These are phyloP conservation scores for Ferdinandea cuprea DNA, from an alignment of 2,888 invertebrate genomes.

Conservation along the genomic window DNA sequence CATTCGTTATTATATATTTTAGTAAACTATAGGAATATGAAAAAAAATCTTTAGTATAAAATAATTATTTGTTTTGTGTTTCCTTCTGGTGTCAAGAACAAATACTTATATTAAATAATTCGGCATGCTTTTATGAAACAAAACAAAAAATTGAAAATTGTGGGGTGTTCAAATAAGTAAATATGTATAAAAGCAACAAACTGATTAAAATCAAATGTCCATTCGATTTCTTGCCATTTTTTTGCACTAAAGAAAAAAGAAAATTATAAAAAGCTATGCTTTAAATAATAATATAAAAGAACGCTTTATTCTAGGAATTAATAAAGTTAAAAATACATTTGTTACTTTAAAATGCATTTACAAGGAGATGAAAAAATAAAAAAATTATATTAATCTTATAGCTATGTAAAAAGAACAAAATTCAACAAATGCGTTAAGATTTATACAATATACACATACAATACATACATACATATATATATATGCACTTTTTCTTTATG, in stretches of 20 bases:
- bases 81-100: conserved; percentile 1
- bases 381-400: conserved; percentile 17
- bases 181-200: conserved; percentile 10
- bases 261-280: background rate
- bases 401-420: conserved; percentile 27
- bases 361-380: conserved; percentile 26
- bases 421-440: conserved; percentile 14
- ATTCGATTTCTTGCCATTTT: conserved; percentile 66
- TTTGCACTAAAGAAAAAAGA: conserved; percentile 45
- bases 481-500: conserved; percentile 39
- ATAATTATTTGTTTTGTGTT: conserved; percentile 1
- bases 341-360: conserved; percentile 58
- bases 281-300: conserved; percentile 17
- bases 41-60: background rate
- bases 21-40: conserved; percentile 30
- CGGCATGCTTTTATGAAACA: conserved; percentile 31
- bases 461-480: conserved; percentile 30
- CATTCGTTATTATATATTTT: conserved; percentile 37
- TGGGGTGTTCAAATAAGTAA: conserved; percentile 31
- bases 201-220: conserved; percentile 53
- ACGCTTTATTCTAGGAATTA: conserved; percentile 51
- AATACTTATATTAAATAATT: conserved; percentile 16
- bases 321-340: conserved; percentile 18
- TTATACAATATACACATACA: conserved; percentile 48
- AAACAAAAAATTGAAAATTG: conserved; percentile 6